A percentile compares a stretch with the other conserved stretches of the same genome.
These are phyloP conservation scores for Phoxinus phoxinus DNA, from an alignment of 2,113 vertebrate genomes.

Conservation along the genomic window DNA sequence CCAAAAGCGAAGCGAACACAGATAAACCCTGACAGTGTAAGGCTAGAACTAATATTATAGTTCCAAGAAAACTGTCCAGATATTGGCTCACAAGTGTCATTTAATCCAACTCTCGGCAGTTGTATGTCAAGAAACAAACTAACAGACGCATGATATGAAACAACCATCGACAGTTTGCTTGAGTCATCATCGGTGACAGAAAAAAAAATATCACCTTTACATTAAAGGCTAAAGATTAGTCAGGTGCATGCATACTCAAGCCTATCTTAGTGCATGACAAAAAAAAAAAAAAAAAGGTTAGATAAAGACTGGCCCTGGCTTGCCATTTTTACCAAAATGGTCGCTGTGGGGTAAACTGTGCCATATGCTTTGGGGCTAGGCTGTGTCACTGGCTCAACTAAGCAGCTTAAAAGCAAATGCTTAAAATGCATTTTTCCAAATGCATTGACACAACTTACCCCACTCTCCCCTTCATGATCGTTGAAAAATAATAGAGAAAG, in stretches of 20 bases:
- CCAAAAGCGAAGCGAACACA: too few relatives aligned
- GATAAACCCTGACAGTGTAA: background rate
- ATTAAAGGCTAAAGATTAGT: conserved; percentile 2
- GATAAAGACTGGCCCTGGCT: background rate
- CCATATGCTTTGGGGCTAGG: background rate
- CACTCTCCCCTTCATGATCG: background rate
- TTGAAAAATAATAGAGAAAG: conserved; percentile 51
- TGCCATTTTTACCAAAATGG: background rate
- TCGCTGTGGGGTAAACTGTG: conserved; percentile 2
- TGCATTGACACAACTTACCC: conserved; percentile 3
- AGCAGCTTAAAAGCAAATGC: background rate
- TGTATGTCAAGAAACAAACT: background rate
- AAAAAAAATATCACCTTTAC: background rate
- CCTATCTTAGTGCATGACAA: background rate
- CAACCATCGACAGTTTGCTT: background rate
- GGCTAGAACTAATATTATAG: background rate
- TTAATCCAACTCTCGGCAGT: background rate
- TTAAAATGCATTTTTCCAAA: too few relatives aligned
- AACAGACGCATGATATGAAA: background rate
- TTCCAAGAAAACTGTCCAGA: background rate
- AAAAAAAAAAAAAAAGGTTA: background rate
- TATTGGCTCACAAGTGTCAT: background rate
- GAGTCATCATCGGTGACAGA: background rate
- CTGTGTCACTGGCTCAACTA: background rate
- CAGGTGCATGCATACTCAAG: background rate